A percentile compares a stretch with the other conserved stretches of the same genome.
phyloP scores from a whole-genome alignment of 1,140 invertebrate species.

The Geopemphigus sp. region DNA sequence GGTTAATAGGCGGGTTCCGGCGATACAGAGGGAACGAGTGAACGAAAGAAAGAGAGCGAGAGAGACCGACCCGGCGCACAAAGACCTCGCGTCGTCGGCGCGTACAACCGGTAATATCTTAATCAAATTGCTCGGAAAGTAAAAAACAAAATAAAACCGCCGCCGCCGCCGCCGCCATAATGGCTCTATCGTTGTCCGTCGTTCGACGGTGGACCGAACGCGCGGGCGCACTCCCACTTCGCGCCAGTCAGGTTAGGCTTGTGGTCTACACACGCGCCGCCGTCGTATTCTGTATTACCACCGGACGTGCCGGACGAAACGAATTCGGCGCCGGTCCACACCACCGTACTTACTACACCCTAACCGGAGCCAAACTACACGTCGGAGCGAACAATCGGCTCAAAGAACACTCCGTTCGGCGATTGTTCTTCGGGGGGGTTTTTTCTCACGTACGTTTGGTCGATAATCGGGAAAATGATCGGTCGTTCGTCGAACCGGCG shows the following conservation, averaged over 20 bases:
- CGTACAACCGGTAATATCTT: slow-evolving; percentile 42
- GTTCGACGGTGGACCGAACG: neutral
- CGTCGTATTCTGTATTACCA: neutral
- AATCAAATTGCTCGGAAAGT: slow-evolving; percentile 35
- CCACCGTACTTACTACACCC: too few relatives aligned
- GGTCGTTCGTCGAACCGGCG: too few relatives aligned
- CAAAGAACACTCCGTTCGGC: too few relatives aligned
- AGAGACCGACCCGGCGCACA: neutral
- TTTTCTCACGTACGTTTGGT: too few relatives aligned
- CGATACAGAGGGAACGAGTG: neutral
- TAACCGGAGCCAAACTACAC: too few relatives aligned
- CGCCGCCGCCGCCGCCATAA: slow-evolving; percentile 32
- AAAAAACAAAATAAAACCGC: neutral
- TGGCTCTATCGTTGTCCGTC: slow-evolving; percentile 21
- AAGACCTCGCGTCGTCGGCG: neutral
- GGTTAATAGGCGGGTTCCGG: slow-evolving; percentile 34
- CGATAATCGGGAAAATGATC: too few relatives aligned
- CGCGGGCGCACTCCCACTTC: slow-evolving; percentile 20
- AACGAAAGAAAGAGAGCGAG: too few relatives aligned
- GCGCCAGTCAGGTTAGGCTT: too few relatives aligned
- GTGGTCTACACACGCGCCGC: slow-evolving; percentile 10
- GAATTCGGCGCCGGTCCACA: too few relatives aligned
- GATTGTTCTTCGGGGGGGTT: too few relatives aligned
- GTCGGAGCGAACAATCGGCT: too few relatives aligned
- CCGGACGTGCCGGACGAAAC: neutral